Evolutionary conservation across 1,140 invertebrate species (phyloP).

Genomic region (Monomorium pharaonis): DNA sequence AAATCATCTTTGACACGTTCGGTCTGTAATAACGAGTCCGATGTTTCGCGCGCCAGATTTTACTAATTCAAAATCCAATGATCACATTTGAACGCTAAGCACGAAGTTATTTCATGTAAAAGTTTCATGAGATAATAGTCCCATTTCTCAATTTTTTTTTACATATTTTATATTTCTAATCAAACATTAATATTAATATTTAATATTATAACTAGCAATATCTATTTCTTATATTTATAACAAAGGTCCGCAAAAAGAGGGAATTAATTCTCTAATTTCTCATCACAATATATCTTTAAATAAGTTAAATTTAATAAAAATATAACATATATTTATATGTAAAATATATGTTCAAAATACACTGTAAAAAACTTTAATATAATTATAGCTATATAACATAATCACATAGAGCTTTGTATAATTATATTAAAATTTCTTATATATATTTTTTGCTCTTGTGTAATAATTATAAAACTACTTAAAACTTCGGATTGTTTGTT

Average conservation of each 20-base stretch:
- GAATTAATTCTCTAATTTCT: no score
- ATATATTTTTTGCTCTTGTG: not conserved
- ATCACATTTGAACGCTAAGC: not conserved
- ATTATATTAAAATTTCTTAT: no score
- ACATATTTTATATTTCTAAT: not conserved
- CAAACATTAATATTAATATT: not conserved
- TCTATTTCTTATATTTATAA: not conserved
- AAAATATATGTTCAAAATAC: no score
- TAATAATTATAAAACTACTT: slow-evolving; percentile 25
- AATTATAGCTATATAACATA: no score
- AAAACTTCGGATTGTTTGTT: not conserved
- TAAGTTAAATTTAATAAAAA: no score
- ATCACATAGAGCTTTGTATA: not conserved
- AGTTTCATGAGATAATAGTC: not conserved
- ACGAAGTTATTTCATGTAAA: not conserved
- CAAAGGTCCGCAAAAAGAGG: not conserved
- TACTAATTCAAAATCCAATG: slow-evolving; percentile 15
- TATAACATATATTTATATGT: no score
- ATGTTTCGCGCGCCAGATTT: slow-evolving; percentile 13
- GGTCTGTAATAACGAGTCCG: slow-evolving; percentile 5
- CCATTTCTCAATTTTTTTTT: not conserved
- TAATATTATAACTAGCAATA: no score
- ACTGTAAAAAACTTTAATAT: no score
- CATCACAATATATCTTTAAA: no score
- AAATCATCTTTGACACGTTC: slow-evolving; percentile 47